Base-by-base conservation (phyloP, 2,113 vertebrate genomes). In the Alces alces region DNA sequence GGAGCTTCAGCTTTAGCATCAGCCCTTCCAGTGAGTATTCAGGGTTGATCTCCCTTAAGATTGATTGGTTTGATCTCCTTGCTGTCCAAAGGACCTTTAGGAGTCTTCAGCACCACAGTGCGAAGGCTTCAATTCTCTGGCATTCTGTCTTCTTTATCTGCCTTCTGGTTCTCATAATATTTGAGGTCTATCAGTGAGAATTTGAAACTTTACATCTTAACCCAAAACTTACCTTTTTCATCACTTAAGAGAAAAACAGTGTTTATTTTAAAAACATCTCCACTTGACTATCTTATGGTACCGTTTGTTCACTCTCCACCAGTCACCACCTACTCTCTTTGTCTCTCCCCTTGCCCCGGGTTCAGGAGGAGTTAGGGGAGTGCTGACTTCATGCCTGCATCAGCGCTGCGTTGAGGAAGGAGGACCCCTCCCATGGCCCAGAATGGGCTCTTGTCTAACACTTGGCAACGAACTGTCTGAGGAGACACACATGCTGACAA, bases 201-300 rank as follows among this genome's bases (percentile, higher is more conserved):
- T 57, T 45, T 70, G 6, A 89, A 93, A 93, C 3, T 87, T 83
- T 60, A 73, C 61, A 45, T 88, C 45, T 97, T 88, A 91, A 64
- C 19, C 54, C 58, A 55, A 25, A 50, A 80, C 60, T 45, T 92
- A 58, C 11, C 45, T n/a, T 80, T 92, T 87, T 92, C 21, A 91
- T 85, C 61, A 94, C 33, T 96, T 58, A 79, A 92, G 33, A 82
- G 70, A 66, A 93, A 92, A 91, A n/a, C 88, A 54, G 23, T 90
- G 89, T 64, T 47, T 43, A 60, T 80, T 84, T 52, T 25, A 57
- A 93, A 89, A 73, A 86, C 21, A 54, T 58, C 15, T 90, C 39
- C 28, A n/a, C 39, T 60, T 88, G 88, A 47, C 73, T 45, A 25
- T 73, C 43, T 21, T 33, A n/a, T 33, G 36, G 43, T 54, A 27